Conservation (phyloP, 2,113 vertebrate genomes). For the Lophura nycthemera region DNA sequence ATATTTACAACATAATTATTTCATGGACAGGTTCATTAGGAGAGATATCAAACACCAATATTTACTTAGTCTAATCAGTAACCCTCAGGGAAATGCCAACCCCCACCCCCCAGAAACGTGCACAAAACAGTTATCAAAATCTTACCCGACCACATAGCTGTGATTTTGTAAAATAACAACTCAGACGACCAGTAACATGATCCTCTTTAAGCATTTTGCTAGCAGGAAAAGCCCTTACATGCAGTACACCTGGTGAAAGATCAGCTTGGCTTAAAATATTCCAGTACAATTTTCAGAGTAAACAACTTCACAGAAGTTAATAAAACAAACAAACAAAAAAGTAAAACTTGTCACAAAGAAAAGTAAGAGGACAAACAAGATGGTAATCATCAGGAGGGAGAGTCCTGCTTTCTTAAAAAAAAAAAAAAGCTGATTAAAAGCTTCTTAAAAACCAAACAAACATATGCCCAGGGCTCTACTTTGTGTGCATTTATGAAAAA, state of each 20-base stretch:
- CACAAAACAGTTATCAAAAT: constrained; percentile 86
- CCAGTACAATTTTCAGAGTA: constrained; percentile 90
- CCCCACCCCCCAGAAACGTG: constrained; percentile 82
- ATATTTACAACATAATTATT: constrained; percentile 83
- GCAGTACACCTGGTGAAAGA: constrained; percentile 82
- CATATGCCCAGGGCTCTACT: constrained; percentile 57
- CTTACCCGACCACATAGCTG: constrained; percentile 82
- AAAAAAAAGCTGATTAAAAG: constrained; percentile 67
- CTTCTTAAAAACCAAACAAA: constrained; percentile 24
- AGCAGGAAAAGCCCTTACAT: constrained; percentile 85
- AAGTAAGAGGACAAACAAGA: constrained; percentile 66
- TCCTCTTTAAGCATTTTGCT: constrained; percentile 82
- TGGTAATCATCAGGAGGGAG: constrained; percentile 67
- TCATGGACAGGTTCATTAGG: constrained; percentile 79
- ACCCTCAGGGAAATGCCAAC: constrained; percentile 84
- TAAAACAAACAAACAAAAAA: constrained; percentile 80
- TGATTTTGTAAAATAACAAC: constrained; percentile 84
- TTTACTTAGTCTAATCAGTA: constrained; percentile 79
- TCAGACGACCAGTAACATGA: constrained; percentile 85
- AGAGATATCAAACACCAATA: constrained; percentile 82
- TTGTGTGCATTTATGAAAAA: constrained; percentile 36
- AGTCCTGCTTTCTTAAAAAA: constrained; percentile 70
- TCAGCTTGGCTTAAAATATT: constrained; percentile 85
- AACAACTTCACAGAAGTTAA: constrained; percentile 99
- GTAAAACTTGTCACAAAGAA: constrained; percentile 78